phyloP scores from a whole-genome alignment of 2,888 invertebrate genomes.

The Beris morrisii region DNA sequence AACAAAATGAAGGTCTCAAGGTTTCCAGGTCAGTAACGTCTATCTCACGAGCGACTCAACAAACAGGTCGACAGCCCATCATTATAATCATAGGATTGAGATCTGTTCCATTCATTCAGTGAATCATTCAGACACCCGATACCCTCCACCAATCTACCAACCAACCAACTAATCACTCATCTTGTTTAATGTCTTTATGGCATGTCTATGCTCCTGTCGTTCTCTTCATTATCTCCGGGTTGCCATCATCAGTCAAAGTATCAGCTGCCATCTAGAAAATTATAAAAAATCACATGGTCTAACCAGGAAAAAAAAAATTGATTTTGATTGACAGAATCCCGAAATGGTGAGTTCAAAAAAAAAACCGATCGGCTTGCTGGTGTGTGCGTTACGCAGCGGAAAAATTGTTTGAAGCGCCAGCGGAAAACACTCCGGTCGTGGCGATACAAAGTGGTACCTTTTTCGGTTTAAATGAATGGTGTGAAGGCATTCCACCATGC shows the following conservation, averaged over 20 bases:
- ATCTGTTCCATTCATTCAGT: conserved; percentile 16
- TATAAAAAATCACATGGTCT: conserved; percentile 7
- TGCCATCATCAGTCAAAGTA: conserved; percentile 38
- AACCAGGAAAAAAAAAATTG: conserved; percentile 20
- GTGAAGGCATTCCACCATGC: conserved; percentile 28
- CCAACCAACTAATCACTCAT: conserved; percentile 35
- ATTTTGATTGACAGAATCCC: conserved; percentile 35
- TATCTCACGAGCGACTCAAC: conserved; percentile 7
- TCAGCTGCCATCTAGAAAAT: conserved; percentile 35
- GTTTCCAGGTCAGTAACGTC: conserved; percentile 23
- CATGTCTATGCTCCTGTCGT: conserved; percentile 37
- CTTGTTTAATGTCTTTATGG: conserved; percentile 35
- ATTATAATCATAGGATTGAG: conserved; percentile 27
- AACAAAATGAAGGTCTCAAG: too few species aligned
- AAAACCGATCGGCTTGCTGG: background rate
- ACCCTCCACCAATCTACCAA: conserved; percentile 6
- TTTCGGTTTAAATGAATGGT: conserved; percentile 9
- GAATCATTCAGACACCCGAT: background rate
- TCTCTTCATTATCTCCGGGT: conserved; percentile 36
- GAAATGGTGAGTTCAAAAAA: background rate
- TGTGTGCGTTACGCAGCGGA: background rate
- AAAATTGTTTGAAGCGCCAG: background rate
- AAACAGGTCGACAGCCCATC: conserved; percentile 26
- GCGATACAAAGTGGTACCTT: too few species aligned
- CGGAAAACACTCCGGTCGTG: too few species aligned